Conservation (phyloP, 2,113 vertebrate genomes). For the Oreochromis aureus region DNA sequence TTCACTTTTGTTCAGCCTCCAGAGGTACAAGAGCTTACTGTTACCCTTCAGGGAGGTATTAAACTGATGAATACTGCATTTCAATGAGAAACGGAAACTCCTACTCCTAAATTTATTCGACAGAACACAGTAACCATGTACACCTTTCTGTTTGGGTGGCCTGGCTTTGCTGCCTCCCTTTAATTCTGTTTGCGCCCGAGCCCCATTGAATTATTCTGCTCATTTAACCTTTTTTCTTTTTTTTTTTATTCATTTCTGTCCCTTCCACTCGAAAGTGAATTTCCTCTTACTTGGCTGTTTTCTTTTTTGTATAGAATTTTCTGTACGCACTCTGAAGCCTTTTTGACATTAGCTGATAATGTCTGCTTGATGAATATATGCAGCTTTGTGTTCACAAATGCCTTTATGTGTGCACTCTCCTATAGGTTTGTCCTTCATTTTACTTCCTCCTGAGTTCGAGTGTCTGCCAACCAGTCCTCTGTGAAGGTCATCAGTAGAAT, state of each 20-base stretch:
- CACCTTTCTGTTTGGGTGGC: not conserved
- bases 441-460: constrained; percentile 8
- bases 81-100: constrained; percentile 34
- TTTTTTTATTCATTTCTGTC: not conserved
- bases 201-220: constrained; percentile 15
- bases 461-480: constrained; percentile 26
- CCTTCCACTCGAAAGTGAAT: not conserved
- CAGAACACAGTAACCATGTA: not conserved
- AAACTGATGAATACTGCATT: constrained; percentile 39
- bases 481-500: constrained; percentile 73
- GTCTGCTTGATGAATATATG: not conserved
- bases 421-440: constrained; percentile 12
- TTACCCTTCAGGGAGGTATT: constrained; percentile 39
- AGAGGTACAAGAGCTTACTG: constrained; percentile 34
- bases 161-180: not conserved
- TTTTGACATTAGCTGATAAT: constrained; percentile 17
- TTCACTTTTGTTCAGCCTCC: constrained; percentile 48
- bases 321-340: not conserved
- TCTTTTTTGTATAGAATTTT: not conserved
- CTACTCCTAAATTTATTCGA: constrained; percentile 2
- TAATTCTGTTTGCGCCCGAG: constrained; percentile 1
- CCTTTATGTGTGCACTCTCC: not conserved
- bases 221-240: not conserved
- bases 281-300: not conserved
- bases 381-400: not conserved